Evolutionary conservation across 2,113 vertebrate genomes (phyloP), one percentile per base, ranked within the genome.

Genomic region (Callipepla californica): DNA sequence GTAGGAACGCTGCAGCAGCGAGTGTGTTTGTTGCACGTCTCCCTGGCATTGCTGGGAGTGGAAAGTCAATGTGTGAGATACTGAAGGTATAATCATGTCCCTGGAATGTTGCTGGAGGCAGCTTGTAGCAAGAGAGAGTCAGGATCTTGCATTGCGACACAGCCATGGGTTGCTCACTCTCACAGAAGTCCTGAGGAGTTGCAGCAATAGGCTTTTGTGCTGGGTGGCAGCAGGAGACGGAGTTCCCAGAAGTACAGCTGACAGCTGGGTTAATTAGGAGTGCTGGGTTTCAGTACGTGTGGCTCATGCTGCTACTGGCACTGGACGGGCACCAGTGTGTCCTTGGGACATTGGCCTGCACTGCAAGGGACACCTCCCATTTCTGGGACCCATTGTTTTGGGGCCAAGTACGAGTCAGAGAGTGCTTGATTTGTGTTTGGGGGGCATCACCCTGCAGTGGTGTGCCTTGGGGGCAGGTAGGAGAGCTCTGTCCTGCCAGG

Each of bases 321-420:
- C 51, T 47, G 75, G 15, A 34, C 0, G 0, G 34, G 19, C 73
- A 55, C 36, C 0, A 1, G 5, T 42, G 36, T 5, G 4, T 77
- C 61, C 72, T 73, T 84, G 40, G n/a, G 25, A 51, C 45, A 2
- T 42, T 47, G 80, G 61, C 50, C 36, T 89, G 77, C 59, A 53
- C 59, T 91, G 63, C 20, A 36, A 58, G 28, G 36, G 75, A 15
- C 48, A 25, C 21, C 25, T 84, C 23, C 21, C 26, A 30, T 28
- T 53, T 26, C 51, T 51, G 36, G 20, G 59, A 62, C 53, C 44
- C 8, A 1, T 69, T 73, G 65, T 47, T 88, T 44, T 53, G 55
- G 26, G 65, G 36, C 23, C 44, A 23, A 20, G 34, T 79, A 58
- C 13, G 7, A 38, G 17, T 15, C 40, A 61, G n/a, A 14, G 9